phyloP scores from a whole-genome alignment of 2,797 vertebrate genomes.

The Sciurus vulgaris region DNA sequence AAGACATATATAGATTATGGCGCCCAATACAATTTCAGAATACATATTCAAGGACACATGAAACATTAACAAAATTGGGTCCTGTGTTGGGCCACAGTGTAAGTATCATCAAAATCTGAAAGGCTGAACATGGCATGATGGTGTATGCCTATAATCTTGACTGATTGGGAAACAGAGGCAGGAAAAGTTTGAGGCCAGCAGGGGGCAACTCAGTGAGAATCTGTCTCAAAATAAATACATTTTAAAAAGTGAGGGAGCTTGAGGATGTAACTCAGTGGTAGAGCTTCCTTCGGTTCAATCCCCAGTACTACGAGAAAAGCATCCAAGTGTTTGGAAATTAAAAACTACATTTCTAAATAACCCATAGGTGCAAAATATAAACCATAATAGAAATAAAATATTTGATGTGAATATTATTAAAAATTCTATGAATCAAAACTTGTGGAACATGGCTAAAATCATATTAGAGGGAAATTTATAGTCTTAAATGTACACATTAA shows the following conservation, averaged over 20 bases:
- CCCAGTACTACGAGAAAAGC: background rate
- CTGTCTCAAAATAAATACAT: no score
- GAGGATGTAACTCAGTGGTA: no score
- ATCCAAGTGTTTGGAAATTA: background rate
- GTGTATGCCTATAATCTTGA: no score
- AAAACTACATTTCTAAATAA: conserved; percentile 5
- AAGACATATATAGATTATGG: background rate
- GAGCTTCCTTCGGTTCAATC: no score
- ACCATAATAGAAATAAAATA: background rate
- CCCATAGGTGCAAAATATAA: background rate
- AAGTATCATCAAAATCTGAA: background rate
- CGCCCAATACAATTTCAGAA: background rate
- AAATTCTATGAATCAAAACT: conserved; percentile 20
- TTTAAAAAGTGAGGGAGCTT: no score
- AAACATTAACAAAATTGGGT: conserved; percentile 32
- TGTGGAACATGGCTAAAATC: background rate
- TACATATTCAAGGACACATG: background rate
- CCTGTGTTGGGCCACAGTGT: background rate
- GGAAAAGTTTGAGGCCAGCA: no score
- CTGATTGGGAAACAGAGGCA: no score
- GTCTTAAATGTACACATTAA: background rate
- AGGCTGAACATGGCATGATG: background rate
- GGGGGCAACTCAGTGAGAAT: no score
- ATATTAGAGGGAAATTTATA: background rate
- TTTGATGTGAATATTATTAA: background rate